Evolutionary conservation across 2,888 invertebrate genomes (phyloP), one percentile per base, ranked within the genome.

Genomic region (Acanthopleura granulata): DNA sequence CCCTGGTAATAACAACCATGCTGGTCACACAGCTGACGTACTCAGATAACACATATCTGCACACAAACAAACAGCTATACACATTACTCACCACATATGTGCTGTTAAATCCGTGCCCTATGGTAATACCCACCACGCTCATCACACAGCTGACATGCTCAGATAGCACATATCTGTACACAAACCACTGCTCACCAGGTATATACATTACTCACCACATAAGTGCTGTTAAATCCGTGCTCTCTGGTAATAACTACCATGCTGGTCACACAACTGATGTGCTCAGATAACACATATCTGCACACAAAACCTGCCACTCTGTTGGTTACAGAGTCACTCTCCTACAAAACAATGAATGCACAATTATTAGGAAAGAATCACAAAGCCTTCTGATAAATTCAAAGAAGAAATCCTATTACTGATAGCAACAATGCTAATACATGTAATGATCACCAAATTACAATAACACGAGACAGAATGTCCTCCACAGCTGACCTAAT

Each of bases 231-330:
- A 57, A 80, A 79, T 4, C 84, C 84, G 49, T 87, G 83, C 6
- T 85, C 84, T 51, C 82, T 79, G 16, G 85, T 86, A 12, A 90
- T 83, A 22, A 89, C 83, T 22, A 88, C 72, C n/a, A 90, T 79
- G 76, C 88, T 88, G 50, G 90, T 90, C 11, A 90, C 90, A 81
- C 88, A 88, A 74, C 87, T 88, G 49, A 79, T 82, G 81, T 90
- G 90, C 73, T 88, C 88, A 57, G 85, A 84, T 77, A 90, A 84
- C 75, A 90, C 86, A 81, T 84, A 85, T 78, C 87, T 88, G 80
- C 90, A 88, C 57, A 88, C 82, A 80, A 90, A 90, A n/a, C 90
- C 90, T 25, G 90, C 90, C 51, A 90, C 90, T 49, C 90, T 81
- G 76, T 90, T 90, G 25, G 89, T 90, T 49, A 89, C 89, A 18